Evolutionary conservation across 2,888 invertebrate species (phyloP).

Genomic region (Amaurobius ferox): DNA sequence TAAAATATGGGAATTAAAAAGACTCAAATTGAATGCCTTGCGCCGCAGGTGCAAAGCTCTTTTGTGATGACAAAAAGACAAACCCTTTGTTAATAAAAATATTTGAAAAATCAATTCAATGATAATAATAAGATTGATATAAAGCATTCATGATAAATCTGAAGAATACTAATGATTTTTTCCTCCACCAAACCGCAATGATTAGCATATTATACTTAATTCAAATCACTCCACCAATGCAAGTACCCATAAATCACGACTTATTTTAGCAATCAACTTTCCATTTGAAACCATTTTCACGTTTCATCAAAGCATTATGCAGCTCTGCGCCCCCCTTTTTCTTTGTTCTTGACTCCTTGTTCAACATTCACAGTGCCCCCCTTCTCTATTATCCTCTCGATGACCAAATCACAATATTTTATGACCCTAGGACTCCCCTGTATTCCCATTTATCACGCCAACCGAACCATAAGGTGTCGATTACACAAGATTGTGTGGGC

Average conservation of each 20-base stretch:
- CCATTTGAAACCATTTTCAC: not conserved
- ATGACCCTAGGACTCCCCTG: constrained; percentile 19
- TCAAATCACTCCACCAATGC: too few relatives aligned
- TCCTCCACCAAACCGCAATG: too few relatives aligned
- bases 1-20: too few relatives aligned
- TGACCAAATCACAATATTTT: constrained; percentile 69
- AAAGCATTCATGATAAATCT: too few relatives aligned
- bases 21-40: too few relatives aligned
- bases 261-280: not conserved
- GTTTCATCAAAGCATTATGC: not conserved
- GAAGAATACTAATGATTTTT: too few relatives aligned
- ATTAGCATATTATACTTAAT: too few relatives aligned
- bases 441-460: constrained; percentile 53
- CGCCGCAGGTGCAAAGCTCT: too few relatives aligned
- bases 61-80: too few relatives aligned
- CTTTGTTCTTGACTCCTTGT: constrained; percentile 3
- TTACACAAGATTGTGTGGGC: not conserved
- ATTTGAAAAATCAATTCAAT: too few relatives aligned
- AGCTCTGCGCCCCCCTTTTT: not conserved
- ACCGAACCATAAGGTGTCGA: constrained; percentile 9
- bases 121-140: too few relatives aligned
- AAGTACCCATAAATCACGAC: not conserved
- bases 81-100: too few relatives aligned
- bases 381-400: not conserved
- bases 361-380: constrained; percentile 2